Percentiles rank a stretch among this genome's conserved stretches.
These are phyloP conservation scores for Aspidoscelis tigris DNA, from an alignment of 2,113 vertebrate species.

Conservation along the genomic window DNA sequence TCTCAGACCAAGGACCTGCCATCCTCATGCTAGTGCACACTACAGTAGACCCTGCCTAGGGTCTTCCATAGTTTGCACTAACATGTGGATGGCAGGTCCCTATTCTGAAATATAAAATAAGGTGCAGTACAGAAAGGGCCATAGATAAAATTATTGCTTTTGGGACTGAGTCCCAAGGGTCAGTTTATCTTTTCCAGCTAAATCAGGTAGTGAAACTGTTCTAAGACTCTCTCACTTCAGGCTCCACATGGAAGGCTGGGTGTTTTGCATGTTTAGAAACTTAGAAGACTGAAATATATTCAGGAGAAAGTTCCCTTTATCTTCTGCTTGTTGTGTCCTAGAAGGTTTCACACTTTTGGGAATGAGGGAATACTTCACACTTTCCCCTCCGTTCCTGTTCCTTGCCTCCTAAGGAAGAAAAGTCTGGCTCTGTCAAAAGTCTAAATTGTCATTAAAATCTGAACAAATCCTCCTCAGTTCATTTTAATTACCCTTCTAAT, in stretches of 20 bases:
- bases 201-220: neutral
- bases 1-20: no score
- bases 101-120: neutral
- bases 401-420: neutral
- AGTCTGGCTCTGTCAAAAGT: neutral
- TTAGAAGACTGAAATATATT: neutral
- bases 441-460: neutral
- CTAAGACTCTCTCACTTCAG: neutral
- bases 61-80: no score
- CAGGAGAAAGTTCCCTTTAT: neutral
- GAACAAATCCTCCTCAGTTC: neutral
- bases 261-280: neutral
- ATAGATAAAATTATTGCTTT: slow-evolving; percentile 2
- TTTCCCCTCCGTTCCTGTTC: neutral
- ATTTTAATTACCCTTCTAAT: neutral
- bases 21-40: no score
- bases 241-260: neutral
- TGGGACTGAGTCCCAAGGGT: neutral
- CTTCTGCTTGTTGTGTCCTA: neutral
- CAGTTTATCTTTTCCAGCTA: neutral
- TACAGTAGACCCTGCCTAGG: no score
- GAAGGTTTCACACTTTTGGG: neutral
- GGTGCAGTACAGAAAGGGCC: no score
- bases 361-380: neutral
- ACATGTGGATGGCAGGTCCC: no score